These are phyloP conservation scores for Cyrtodaria siliqua DNA, from an alignment of 2,888 invertebrate species.

Conservation along the genomic window DNA sequence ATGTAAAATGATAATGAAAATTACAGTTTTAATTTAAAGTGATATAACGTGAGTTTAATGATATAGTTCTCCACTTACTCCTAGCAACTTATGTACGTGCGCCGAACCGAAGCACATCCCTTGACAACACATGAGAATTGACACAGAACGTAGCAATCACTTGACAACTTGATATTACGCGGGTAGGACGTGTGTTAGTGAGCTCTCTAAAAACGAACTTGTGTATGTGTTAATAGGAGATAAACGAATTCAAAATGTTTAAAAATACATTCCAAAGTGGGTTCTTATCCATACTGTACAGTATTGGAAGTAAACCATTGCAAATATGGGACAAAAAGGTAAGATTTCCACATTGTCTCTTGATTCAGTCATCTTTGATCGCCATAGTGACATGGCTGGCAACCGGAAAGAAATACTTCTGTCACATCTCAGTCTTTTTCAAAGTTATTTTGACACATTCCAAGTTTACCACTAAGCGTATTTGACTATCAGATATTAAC, in stretches of 20 bases:
- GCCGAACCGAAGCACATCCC: constrained; percentile 72
- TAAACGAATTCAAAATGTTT: constrained; percentile 85
- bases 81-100: constrained; percentile 74
- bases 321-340: constrained; percentile 88
- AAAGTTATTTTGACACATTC: constrained; percentile 12
- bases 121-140: constrained; percentile 79
- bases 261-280: constrained; percentile 88
- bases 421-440: too few species aligned
- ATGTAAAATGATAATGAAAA: too few species aligned
- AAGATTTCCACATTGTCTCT: constrained; percentile 58
- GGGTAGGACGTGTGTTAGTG: constrained; percentile 70
- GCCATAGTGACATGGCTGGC: constrained; percentile 77
- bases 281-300: constrained; percentile 87
- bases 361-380: constrained; percentile 65
- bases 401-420: constrained; percentile 49
- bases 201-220: constrained; percentile 48
- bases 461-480: too few species aligned
- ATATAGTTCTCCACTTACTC: constrained; percentile 42
- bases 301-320: constrained; percentile 88
- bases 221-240: constrained; percentile 54
- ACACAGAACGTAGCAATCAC: constrained; percentile 78
- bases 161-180: constrained; percentile 80
- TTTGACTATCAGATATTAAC: neutral
- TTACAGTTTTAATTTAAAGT: too few species aligned
- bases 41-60: too few species aligned